A percentile compares a stretch with the other conserved stretches of the same genome.
Conservation (phyloP, 2,888 invertebrate genomes). For the Phengaris alcon region DNA sequence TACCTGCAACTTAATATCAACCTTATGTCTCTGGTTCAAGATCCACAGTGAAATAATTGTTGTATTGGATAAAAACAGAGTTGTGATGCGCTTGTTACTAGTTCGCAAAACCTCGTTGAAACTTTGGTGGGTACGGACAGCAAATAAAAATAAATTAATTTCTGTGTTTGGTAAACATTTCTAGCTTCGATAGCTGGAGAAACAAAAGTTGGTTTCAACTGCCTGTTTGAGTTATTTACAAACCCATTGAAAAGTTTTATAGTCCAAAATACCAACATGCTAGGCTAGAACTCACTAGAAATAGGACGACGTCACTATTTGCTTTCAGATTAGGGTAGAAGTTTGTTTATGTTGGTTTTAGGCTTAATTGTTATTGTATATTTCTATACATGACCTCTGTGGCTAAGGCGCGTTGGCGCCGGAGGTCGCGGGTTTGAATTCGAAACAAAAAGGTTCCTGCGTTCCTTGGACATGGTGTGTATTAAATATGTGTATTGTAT, state of each 20-base stretch:
- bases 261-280: background rate
- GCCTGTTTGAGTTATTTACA: background rate
- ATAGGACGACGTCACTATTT: background rate
- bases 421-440: too few relatives aligned
- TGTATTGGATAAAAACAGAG: constrained; percentile 26
- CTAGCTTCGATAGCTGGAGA: background rate
- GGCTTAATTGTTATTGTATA: too few relatives aligned
- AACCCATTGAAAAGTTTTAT: background rate
- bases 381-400: too few relatives aligned
- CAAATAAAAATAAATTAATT: constrained; percentile 20
- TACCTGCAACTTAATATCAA: background rate
- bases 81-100: constrained; percentile 27
- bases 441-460: too few relatives aligned
- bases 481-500: too few relatives aligned
- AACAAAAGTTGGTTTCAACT: background rate
- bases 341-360: too few relatives aligned
- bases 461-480: too few relatives aligned
- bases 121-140: constrained; percentile 1
- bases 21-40: background rate
- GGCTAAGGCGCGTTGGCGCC: too few relatives aligned
- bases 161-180: background rate
- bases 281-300: background rate
- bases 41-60: constrained; percentile 2
- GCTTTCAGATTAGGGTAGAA: background rate
- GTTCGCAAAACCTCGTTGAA: constrained; percentile 18